phyloP scores from a whole-genome alignment of 2,888 invertebrate genomes.

The Hymenopus coronatus region DNA sequence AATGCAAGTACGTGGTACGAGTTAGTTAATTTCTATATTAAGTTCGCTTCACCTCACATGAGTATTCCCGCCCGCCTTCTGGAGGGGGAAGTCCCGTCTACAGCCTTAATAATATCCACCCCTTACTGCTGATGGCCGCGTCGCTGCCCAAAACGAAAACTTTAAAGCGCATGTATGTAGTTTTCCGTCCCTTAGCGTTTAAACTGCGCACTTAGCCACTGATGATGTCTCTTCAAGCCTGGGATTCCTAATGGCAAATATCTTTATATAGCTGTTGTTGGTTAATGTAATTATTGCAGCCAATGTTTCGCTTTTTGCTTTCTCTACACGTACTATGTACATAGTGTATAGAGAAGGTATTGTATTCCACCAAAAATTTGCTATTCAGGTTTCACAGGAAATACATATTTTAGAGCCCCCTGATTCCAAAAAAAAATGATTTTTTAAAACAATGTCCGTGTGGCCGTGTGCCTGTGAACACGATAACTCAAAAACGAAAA shows the following conservation, averaged over 20 bases:
- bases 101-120: neutral
- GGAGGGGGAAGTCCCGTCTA: neutral
- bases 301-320: too few relatives aligned
- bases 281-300: neutral
- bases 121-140: neutral
- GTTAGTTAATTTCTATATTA: slow-evolving; percentile 33
- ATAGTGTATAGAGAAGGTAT: too few relatives aligned
- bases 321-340: too few relatives aligned
- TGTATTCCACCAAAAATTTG: too few relatives aligned
- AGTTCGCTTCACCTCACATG: slow-evolving; percentile 31
- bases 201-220: neutral
- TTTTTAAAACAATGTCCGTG: too few relatives aligned
- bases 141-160: slow-evolving; percentile 14
- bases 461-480: too few relatives aligned
- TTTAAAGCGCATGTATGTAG: neutral
- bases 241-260: neutral
- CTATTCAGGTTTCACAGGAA: too few relatives aligned
- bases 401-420: too few relatives aligned
- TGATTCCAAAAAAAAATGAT: too few relatives aligned
- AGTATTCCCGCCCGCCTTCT: neutral
- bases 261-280: neutral
- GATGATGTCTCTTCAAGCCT: neutral
- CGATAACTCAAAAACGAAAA: too few relatives aligned
- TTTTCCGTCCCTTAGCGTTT: neutral
- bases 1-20: neutral